Percentiles rank a stretch among this genome's conserved stretches.
phyloP scores from a whole-genome alignment of 2,113 vertebrate genomes.

The Pyxicephalus adspersus region DNA sequence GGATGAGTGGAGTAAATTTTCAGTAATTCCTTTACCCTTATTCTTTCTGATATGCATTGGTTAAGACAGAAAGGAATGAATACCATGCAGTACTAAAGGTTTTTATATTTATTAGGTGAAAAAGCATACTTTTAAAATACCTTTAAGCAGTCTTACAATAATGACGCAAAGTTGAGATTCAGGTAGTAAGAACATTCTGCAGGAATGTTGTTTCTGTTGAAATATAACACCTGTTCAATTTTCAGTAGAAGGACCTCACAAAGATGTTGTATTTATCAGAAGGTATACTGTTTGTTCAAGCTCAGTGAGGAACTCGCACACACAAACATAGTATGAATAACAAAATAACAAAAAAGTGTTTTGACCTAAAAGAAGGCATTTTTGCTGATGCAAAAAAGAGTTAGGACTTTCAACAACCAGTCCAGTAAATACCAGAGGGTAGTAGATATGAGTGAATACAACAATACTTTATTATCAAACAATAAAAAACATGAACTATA shows the following conservation, averaged over 20 bases:
- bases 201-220: slow-evolving; percentile 3
- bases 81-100: not conserved
- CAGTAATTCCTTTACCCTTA: not conserved
- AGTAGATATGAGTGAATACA: too few species aligned
- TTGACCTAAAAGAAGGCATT: too few species aligned
- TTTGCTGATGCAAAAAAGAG: too few species aligned
- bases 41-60: slow-evolving; percentile 8
- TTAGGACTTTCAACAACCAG: too few species aligned
- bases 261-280: too few species aligned
- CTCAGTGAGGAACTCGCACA: too few species aligned
- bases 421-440: too few species aligned
- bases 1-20: slow-evolving; percentile 23
- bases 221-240: slow-evolving; percentile 21
- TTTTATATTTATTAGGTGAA: slow-evolving; percentile 25
- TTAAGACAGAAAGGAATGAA: slow-evolving; percentile 6
- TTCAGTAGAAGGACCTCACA: not conserved
- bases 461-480: too few species aligned
- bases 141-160: slow-evolving; percentile 6
- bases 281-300: too few species aligned
- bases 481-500: too few species aligned
- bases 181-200: slow-evolving; percentile 12
- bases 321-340: too few species aligned
- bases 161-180: slow-evolving; percentile 1
- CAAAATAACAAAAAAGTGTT: too few species aligned
- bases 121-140: slow-evolving; percentile 2